Evolutionary conservation across 2,797 vertebrate species (phyloP), one percentile per base, ranked within the genome.

Genomic region (Carcharodon carcharias): DNA sequence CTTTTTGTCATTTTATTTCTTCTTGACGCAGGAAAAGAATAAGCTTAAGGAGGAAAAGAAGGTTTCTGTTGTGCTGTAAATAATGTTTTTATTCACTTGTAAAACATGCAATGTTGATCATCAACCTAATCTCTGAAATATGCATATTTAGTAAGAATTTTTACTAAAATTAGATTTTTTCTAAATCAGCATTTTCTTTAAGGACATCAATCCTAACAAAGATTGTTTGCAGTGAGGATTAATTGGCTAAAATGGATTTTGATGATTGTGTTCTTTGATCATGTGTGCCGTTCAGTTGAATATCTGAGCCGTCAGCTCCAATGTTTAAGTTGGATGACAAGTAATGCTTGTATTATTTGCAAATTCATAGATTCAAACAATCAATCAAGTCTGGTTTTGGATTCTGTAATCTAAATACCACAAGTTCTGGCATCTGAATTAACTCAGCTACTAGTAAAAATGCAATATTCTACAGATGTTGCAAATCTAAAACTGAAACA

Each of bases 171-270:
- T n/a, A n/a, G n/a, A n/a, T n/a, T n/a, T n/a, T 67, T 93, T 95
- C 35, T 61, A 63, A 31, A 58, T 21, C 28, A 56, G 31, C 16
- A 35, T n/a, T 54, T 31, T 54, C 18, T 67, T 56, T 12, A 11
- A 71, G 58, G 35, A 58, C 14, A 58, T 71, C 28, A 56, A 26
- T 16, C 9, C 23, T 23, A n/a, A 65, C 45, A 71, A 95, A 71
- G 45, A 93, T 45, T 95, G 65, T 95, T 91, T 91, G 88, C 56
- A n/a, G 88, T 61, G 31, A 92, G 16, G 35, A 95, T 95, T 56
- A 73, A 73, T 73, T 23, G 73, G 45, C 35, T 95, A 3, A 35
- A 28, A 56, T 31, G 50, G 16, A n/a, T 16, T 54, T 73, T 95
- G 31, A 58, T 35, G 14, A 73, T 12, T 93, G 91, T 45, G 9